Evolutionary conservation across 2,113 vertebrate genomes (phyloP).

Genomic region (Ciconia stormi): DNA sequence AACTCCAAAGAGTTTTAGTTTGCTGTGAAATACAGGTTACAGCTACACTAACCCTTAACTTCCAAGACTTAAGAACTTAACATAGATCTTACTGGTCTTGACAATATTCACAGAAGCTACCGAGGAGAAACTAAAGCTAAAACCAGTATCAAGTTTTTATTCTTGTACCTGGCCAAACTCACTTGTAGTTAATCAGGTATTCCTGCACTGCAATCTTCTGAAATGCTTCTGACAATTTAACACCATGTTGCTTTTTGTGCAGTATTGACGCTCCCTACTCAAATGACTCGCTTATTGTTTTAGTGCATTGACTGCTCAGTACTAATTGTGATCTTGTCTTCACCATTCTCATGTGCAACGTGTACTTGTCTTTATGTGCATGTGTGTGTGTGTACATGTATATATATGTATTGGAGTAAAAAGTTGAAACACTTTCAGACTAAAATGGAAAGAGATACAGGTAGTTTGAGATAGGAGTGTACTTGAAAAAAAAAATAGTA

Average conservation of each 20-base stretch:
- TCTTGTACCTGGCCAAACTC: neutral
- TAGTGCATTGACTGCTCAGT: neutral
- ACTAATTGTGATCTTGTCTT: neutral
- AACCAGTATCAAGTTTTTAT: neutral
- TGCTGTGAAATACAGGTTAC: neutral
- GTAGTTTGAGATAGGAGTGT: neutral
- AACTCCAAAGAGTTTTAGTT: neutral
- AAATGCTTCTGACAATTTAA: neutral
- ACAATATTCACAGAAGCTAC: neutral
- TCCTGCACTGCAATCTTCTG: neutral
- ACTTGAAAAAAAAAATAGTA: neutral
- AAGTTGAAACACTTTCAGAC: neutral
- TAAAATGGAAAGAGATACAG: neutral
- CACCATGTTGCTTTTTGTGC: neutral
- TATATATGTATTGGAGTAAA: neutral
- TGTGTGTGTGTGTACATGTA: fast-evolving
- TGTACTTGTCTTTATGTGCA: neutral
- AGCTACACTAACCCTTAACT: neutral
- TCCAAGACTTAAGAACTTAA: neutral
- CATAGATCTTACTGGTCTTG: neutral
- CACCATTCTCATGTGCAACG: neutral
- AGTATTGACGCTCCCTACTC: neutral
- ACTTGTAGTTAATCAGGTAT: neutral
- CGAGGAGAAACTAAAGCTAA: neutral
- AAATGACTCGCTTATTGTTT: neutral